phyloP scores from a whole-genome alignment of 1,140 invertebrate genomes.

The Delia radicum region DNA sequence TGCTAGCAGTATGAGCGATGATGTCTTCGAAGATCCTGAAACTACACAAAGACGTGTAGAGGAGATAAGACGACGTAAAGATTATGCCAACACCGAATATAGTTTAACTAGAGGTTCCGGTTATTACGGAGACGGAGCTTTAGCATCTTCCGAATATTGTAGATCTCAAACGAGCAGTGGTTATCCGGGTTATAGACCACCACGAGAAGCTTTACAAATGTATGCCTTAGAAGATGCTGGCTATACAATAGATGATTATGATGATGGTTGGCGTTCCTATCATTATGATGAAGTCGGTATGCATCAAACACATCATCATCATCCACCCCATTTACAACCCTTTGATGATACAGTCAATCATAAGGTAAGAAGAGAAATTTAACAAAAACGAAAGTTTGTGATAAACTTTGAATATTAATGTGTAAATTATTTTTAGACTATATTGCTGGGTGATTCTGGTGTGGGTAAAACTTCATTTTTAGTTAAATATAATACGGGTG shows the following conservation, averaged over 20 bases:
- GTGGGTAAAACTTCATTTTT: conserved; percentile 93
- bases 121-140: conserved; percentile 2
- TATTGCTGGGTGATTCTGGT: conserved; percentile 81
- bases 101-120: not conserved
- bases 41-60: conserved; percentile 49
- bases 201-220: conserved; percentile 64
- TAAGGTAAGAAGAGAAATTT: conserved; percentile 33
- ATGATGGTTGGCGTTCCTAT: conserved; percentile 55
- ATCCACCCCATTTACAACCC: conserved; percentile 35
- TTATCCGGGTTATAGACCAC: conserved; percentile 76
- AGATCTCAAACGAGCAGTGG: conserved; percentile 72
- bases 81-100: conserved; percentile 48
- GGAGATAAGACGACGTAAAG: conserved; percentile 46
- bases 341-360: conserved; percentile 54
- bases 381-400: not conserved
- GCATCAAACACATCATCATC: conserved; percentile 35
- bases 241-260: conserved; percentile 41
- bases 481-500: conserved; percentile 93
- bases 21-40: conserved; percentile 70
- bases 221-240: conserved; percentile 48
- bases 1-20: conserved; percentile 73
- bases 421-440: conserved; percentile 35
- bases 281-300: conserved; percentile 52
- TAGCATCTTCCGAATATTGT: conserved; percentile 29
- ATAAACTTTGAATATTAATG: not conserved